Percentiles rank a stretch among this genome's conserved stretches.
Evolutionary conservation across 1,140 invertebrate genomes (phyloP).

Genomic region (Manduca sexta): DNA sequence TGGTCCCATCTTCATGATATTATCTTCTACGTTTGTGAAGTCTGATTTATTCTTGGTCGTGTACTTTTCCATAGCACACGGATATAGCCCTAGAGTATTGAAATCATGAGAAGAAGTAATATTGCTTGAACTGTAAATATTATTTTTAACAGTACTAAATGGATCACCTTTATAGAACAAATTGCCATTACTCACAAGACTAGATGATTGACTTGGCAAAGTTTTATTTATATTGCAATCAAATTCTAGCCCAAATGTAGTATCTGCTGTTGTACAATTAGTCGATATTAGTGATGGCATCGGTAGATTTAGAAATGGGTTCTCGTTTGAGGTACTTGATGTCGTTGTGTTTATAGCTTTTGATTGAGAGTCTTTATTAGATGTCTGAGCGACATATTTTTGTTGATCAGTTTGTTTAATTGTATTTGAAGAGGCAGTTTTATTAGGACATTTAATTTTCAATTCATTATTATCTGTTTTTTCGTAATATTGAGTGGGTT

Average conservation of each 20-base stretch:
- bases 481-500: constrained; percentile 39
- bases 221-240: constrained; percentile 56
- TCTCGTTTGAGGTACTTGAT: constrained; percentile 37
- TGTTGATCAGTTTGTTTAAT: constrained; percentile 32
- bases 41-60: constrained; percentile 57
- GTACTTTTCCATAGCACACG: constrained; percentile 66
- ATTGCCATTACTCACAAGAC: constrained; percentile 42
- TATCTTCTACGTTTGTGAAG: constrained; percentile 56
- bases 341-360: constrained; percentile 9
- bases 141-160: constrained; percentile 51
- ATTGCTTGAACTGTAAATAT: constrained; percentile 60
- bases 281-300: constrained; percentile 49
- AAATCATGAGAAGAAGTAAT: constrained; percentile 63
- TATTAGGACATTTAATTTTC: constrained; percentile 40
- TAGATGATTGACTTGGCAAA: constrained; percentile 35
- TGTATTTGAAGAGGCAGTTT: constrained; percentile 18
- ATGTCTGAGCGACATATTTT: constrained; percentile 34
- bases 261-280: constrained; percentile 40
- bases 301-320: constrained; percentile 55
- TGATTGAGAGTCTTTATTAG: constrained; percentile 21
- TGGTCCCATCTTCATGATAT: constrained; percentile 64
- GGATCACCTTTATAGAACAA: constrained; percentile 63
- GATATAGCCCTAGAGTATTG: constrained; percentile 56
- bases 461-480: constrained; percentile 34
- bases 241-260: constrained; percentile 54